A percentile compares a stretch with the other conserved stretches of the same genome.
Conservation (phyloP, 2,797 vertebrate genomes). For the Diplodus sargus region DNA sequence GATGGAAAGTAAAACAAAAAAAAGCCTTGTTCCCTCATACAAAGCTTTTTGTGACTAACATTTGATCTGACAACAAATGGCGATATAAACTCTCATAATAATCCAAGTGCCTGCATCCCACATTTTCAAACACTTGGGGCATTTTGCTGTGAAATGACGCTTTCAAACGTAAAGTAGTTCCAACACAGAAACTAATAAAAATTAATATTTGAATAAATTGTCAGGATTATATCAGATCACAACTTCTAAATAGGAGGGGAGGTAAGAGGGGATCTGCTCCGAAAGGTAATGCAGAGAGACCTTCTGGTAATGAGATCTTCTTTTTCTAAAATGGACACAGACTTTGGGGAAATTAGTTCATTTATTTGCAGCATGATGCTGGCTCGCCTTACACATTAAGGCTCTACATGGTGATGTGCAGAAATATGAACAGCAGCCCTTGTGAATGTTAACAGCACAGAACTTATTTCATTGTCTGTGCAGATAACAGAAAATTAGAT, state of each 20-base stretch:
- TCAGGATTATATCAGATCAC: neutral
- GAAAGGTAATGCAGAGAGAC: neutral
- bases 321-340: neutral
- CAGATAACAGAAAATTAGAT: constrained; percentile 22
- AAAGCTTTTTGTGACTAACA: constrained; percentile 46
- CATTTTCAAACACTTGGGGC: constrained; percentile 16
- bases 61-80: constrained; percentile 62
- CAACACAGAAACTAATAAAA: neutral
- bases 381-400: neutral
- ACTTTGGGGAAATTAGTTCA: constrained; percentile 10
- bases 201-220: neutral
- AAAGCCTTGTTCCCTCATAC: constrained; percentile 33
- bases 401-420: neutral
- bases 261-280: neutral
- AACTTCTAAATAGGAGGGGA: neutral
- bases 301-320: constrained; percentile 33
- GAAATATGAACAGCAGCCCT: constrained; percentile 2
- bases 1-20: neutral
- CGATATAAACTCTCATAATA: constrained; percentile 20
- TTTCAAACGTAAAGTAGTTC: neutral
- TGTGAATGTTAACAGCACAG: constrained; percentile 8
- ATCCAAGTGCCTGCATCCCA: constrained; percentile 30
- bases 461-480: constrained; percentile 11
- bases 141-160: neutral
- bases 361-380: neutral